Conservation (phyloP, 2,113 vertebrate species). For the Tricholaema leucomelas region DNA sequence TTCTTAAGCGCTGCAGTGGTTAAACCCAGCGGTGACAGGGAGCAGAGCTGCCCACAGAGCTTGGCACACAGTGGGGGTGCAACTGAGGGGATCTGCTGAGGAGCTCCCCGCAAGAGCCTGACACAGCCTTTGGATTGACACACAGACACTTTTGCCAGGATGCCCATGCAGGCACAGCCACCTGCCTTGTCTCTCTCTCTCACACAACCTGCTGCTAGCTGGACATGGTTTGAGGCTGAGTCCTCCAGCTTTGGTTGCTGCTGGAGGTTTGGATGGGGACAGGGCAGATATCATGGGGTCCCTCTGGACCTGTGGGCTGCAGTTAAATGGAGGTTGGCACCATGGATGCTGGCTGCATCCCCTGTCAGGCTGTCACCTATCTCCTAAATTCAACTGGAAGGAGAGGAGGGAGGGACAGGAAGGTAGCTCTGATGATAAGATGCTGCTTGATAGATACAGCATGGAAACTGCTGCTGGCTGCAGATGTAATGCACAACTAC, state of each 20-base stretch:
- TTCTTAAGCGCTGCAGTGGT: neutral
- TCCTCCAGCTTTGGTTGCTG: neutral
- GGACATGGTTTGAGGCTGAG: neutral
- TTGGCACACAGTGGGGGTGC: rapidly evolving
- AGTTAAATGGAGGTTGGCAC: neutral
- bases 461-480: slow-evolving; percentile 56
- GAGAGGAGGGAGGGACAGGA: neutral
- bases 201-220: neutral
- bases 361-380: rapidly evolving
- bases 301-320: neutral
- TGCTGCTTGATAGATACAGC: slow-evolving; percentile 41
- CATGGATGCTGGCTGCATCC: no score
- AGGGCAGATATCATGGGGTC: neutral
- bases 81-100: neutral
- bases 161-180: rapidly evolving
- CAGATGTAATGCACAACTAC: slow-evolving; percentile 64
- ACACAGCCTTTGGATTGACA: neutral
- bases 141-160: neutral
- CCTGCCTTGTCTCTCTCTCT: neutral
- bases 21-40: neutral
- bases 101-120: neutral
- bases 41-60: rapidly evolving
- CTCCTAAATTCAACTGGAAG: neutral
- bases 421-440: slow-evolving; percentile 11
- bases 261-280: neutral